Evolutionary conservation across 2,797 vertebrate species (phyloP), one percentile per base, ranked within the genome.

Genomic region (Intellagama lesueurii): DNA sequence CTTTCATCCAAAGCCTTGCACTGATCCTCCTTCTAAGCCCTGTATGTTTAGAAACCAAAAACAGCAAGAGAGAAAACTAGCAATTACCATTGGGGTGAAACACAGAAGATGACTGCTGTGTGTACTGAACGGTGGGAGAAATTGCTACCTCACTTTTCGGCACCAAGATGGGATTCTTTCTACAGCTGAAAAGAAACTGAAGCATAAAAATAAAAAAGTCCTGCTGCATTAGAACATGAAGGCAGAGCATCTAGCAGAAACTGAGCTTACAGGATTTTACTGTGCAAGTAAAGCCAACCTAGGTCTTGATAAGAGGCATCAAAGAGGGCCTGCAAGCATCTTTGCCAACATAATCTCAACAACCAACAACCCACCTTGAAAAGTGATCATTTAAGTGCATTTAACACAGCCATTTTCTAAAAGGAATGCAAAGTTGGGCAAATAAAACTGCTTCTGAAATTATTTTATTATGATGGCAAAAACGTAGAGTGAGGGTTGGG

Each of bases 71-170:
- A 86, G 88, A 92, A 83, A 93, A 83, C 92, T 90, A 93, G 94
- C 94, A 95, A 95, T 95, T 95, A 95, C 92, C 87, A 68, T 49
- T 91, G 90, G 89, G 88, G 73, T 70, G 91, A 95, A 94, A 91
- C 92, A 94, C 82, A 95, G 91, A 95, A 92, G 92, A 92, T 91
- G 81, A 95, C 82, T 93, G 81, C 90, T 94, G 0, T 78, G 91
- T 88, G 47, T 73, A 40, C 89, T 60, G 92, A 83, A 72, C 92
- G 87, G 1, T 73, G 88, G 78, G 89, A 88, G 93, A 95, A 95
- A 95, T 95, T 93, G 94, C 91, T 94, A 90, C 91, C 93, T 95
- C 90, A 90, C 95, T 92, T 95, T 64, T 93, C 86, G 88, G 89
- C 81, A 88, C 85, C 91, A 87, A 93, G 77, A 94, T 92, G 91